phyloP scores from a whole-genome alignment of 2,113 vertebrate species.

The Hemiprocne comata region DNA sequence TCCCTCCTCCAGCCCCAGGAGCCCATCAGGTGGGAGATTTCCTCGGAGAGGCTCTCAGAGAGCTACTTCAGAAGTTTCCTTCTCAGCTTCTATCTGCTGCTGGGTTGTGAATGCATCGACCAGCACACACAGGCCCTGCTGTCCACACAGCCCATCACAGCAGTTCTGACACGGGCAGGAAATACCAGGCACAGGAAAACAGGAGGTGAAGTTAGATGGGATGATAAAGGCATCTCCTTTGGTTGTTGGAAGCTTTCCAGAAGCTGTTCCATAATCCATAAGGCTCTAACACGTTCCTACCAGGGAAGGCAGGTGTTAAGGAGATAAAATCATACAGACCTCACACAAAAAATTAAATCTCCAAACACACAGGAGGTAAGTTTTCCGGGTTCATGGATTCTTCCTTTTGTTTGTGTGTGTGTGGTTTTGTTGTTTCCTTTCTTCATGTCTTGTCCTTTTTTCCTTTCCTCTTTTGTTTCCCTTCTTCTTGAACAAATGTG shows the following conservation, averaged over 20 bases:
- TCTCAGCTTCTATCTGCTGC: background rate
- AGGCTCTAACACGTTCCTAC: background rate
- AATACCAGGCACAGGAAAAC: background rate
- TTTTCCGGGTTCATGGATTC: background rate
- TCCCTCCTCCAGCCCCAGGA: background rate
- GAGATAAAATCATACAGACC: background rate
- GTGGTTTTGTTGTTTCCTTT: background rate
- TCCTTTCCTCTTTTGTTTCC: background rate
- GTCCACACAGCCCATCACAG: background rate
- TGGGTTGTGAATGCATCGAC: background rate
- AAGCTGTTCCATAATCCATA: background rate
- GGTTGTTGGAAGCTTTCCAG: background rate
- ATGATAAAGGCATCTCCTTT: background rate
- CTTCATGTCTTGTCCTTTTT: background rate
- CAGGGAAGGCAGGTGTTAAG: background rate
- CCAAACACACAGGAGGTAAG: background rate
- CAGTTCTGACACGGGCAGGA: background rate
- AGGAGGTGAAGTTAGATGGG: background rate
- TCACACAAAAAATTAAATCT: background rate
- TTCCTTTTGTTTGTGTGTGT: background rate
- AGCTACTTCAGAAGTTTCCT: background rate
- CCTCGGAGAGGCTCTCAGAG: background rate
- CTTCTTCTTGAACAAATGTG: background rate
- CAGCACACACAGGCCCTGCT: background rate
- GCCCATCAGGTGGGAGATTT: background rate